Conservation (phyloP, 2,797 vertebrate species). For the Rhabdophis nuchalis region DNA sequence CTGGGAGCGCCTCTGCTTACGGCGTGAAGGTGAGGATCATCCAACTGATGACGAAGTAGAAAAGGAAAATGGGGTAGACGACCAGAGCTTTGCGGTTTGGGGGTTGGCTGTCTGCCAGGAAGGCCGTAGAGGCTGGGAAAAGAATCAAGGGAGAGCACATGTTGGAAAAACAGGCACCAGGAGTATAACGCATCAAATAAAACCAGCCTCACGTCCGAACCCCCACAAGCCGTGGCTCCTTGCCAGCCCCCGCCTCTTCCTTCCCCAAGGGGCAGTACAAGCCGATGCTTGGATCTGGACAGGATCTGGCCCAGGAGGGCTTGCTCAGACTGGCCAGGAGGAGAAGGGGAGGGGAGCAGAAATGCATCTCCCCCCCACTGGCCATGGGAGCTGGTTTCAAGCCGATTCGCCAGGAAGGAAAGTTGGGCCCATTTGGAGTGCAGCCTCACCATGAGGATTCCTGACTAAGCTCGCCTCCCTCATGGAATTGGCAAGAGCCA, state of each 20-base stretch:
- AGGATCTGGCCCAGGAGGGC: not conserved
- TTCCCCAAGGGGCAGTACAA: not conserved
- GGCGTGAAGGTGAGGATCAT: slow-evolving; percentile 93
- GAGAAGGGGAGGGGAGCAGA: accelerated
- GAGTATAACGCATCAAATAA: not conserved
- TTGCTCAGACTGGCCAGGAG: not conserved
- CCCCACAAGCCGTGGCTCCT: not conserved
- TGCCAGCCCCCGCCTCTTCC: not conserved
- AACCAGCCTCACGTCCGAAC: not conserved
- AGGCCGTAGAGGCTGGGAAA: slow-evolving; percentile 87
- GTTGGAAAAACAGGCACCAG: not conserved
- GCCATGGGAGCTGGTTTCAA: not conserved
- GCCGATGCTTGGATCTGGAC: not conserved
- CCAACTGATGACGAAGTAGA: slow-evolving; percentile 98
- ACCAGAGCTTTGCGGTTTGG: slow-evolving; percentile 89
- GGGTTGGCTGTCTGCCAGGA: slow-evolving; percentile 91
- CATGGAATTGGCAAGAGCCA: not conserved
- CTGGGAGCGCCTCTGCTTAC: slow-evolving; percentile 50
- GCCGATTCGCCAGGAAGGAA: not conserved
- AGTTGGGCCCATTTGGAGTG: not conserved
- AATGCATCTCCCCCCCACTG: not conserved
- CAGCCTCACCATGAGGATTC: not conserved
- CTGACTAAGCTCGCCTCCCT: not conserved
- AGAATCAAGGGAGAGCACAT: not conserved
- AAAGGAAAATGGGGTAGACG: slow-evolving; percentile 95